Evolutionary conservation across 2,888 invertebrate genomes (phyloP), one percentile per base, ranked within the genome.

Genomic region (Oxyteleia sp.): DNA sequence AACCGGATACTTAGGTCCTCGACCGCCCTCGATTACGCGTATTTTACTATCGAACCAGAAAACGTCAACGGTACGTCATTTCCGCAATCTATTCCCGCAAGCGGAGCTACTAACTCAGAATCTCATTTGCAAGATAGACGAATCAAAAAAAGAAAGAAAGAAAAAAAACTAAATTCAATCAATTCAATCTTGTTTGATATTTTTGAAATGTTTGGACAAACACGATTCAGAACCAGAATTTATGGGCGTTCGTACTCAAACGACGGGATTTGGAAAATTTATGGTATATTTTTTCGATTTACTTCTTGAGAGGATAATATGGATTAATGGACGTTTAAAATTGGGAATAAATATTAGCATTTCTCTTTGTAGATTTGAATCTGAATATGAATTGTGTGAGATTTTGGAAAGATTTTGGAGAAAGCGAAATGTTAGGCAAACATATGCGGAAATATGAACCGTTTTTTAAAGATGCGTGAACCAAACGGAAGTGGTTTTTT

Each of bases 1-100:
- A 91, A 91, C 93, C 93, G 93, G 93, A 93, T 93, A 92, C 91
- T 78, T 79, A 47, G 55, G 84, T 82, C 23, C 71, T 45, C 79
- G 69, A 79, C 84, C 72, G 68, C 83, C 64, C 79, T 85, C 74
- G 74, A 81, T 84, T 79, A 51, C 45, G 55, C 74, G 68, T 69
- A 74, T 76, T 84, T 81, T 79, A 82, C 59, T 75, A 76, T 71
- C 64, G 13, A 20, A 32, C 85, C 69, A 84, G 66, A 84, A 80
- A 57, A 72, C 47, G 57, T 68, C 72, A 59, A 57, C 61, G 35
- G 49, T 55, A 16, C 51, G 59, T 59, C 68, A 72, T 72, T 78
- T 82, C 68, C 68, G 59, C 66, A 51, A 64, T n/a, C 26, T 15
- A 51, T 53, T 7, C 43, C 45, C 43, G 47, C 4, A 23, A 41